Evolutionary conservation across 2,888 invertebrate species (phyloP).

Genomic region (Xestia c-nigrum): DNA sequence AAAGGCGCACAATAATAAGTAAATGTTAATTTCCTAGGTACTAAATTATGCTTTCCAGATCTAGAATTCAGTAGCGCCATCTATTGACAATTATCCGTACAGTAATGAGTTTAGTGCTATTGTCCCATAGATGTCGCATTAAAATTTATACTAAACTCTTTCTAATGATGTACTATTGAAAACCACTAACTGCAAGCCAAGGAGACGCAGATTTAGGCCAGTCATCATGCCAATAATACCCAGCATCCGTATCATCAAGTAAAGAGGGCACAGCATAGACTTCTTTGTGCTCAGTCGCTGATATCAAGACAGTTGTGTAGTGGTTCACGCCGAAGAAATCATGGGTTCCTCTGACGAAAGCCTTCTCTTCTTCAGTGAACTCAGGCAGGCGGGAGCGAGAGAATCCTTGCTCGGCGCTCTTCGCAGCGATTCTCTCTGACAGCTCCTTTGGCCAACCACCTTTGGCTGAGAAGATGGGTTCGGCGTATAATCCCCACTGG

Average conservation of each 20-base stretch:
- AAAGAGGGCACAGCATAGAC: constrained; percentile 32
- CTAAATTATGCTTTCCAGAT: neutral
- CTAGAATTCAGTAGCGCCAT: neutral
- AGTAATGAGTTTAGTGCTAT: neutral
- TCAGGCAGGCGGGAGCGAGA: constrained; percentile 82
- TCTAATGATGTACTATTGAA: neutral
- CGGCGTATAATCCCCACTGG: constrained; percentile 82
- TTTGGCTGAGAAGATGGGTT: constrained; percentile 84
- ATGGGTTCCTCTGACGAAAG: constrained; percentile 74
- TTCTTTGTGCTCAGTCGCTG: constrained; percentile 61
- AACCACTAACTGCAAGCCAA: constrained; percentile 65
- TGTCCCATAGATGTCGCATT: neutral
- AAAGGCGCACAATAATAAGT: neutral
- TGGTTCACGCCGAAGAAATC: constrained; percentile 92
- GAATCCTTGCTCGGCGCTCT: constrained; percentile 84
- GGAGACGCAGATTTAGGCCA: constrained; percentile 62
- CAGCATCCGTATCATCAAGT: constrained; percentile 41
- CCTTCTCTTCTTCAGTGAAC: constrained; percentile 83
- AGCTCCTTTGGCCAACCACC: constrained; percentile 85
- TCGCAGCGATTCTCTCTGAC: constrained; percentile 77
- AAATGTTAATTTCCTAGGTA: neutral
- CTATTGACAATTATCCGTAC: neutral
- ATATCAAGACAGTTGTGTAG: constrained; percentile 88
- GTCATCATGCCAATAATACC: constrained; percentile 15
- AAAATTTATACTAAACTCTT: neutral